Evolutionary conservation across 2,797 vertebrate species (phyloP).

Genomic region (Epinephelus awoara): DNA sequence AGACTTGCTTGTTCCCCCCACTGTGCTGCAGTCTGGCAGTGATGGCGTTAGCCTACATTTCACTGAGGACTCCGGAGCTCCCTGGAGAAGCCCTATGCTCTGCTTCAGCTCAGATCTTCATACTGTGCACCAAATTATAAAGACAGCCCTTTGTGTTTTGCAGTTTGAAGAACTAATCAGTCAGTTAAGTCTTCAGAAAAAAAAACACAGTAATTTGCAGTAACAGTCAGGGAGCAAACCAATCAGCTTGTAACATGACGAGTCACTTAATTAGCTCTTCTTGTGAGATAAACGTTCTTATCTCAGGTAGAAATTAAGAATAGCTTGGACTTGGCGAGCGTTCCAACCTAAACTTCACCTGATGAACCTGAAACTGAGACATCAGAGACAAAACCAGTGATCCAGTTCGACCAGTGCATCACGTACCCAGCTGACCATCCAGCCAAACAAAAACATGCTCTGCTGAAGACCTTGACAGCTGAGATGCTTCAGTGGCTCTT

Average conservation of each 20-base stretch:
- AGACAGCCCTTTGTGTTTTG: slow-evolving; percentile 9
- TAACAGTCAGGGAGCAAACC: slow-evolving; percentile 7
- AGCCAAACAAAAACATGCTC: slow-evolving; percentile 42
- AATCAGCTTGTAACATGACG: not conserved
- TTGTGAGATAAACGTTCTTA: not conserved
- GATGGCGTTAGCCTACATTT: slow-evolving; percentile 24
- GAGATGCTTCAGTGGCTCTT: slow-evolving; percentile 16
- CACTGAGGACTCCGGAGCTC: slow-evolving; percentile 34
- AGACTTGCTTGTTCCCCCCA: not conserved
- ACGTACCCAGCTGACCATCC: slow-evolving; percentile 29
- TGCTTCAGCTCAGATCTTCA: slow-evolving; percentile 33
- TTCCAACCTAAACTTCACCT: not conserved
- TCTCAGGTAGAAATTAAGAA: not conserved
- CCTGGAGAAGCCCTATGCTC: slow-evolving; percentile 30
- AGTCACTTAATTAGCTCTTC: not conserved
- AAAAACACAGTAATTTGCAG: slow-evolving; percentile 5
- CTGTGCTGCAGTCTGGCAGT: slow-evolving; percentile 34
- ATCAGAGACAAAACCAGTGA: slow-evolving; percentile 13
- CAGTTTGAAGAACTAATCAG: slow-evolving; percentile 26
- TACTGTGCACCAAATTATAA: slow-evolving; percentile 15
- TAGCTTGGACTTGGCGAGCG: not conserved
- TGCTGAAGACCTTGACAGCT: slow-evolving; percentile 44
- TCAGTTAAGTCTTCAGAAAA: slow-evolving; percentile 19
- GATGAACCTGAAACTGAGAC: slow-evolving; percentile 14
- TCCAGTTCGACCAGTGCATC: slow-evolving; percentile 39